Conservation (phyloP, 1,140 invertebrate genomes). For the Nylanderia fulva region DNA sequence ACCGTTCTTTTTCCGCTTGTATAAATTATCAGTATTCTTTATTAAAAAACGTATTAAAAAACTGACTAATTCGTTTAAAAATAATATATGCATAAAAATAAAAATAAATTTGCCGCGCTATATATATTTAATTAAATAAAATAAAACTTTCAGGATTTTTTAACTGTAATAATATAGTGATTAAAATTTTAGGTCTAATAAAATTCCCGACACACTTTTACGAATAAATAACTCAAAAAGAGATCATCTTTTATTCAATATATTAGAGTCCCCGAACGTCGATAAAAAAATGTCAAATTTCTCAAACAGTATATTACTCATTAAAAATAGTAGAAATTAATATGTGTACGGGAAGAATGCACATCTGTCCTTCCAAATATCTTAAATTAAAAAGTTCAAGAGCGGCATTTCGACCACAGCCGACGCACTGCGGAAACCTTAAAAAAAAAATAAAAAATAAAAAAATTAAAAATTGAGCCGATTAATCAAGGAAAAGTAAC, state of each 20-base stretch:
- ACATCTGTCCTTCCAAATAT: neutral
- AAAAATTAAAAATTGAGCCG: slow-evolving; percentile 30
- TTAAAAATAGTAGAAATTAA: slow-evolving; percentile 3
- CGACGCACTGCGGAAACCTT: neutral
- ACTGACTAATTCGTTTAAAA: neutral
- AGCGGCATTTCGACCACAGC: neutral
- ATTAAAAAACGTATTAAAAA: neutral
- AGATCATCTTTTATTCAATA: neutral
- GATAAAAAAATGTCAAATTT: neutral
- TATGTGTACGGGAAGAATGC: neutral
- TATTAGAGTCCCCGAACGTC: neutral
- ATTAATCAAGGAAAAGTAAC: slow-evolving; percentile 45
- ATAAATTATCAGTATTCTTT: neutral
- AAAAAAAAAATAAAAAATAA: slow-evolving; percentile 44
- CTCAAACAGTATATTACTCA: neutral
- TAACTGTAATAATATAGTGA: neutral
- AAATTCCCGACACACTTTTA: neutral
- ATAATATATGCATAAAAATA: neutral
- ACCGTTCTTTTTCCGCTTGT: neutral
- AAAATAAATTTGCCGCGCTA: no score
- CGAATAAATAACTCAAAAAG: neutral
- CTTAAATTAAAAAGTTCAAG: slow-evolving; percentile 36
- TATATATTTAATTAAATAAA: no score
- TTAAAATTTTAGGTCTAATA: neutral
- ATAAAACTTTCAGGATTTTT: no score